Evolutionary conservation across 2,888 invertebrate genomes (phyloP), one percentile per base, ranked within the genome.

Genomic region (Poecilobothrus nobilitatus): DNA sequence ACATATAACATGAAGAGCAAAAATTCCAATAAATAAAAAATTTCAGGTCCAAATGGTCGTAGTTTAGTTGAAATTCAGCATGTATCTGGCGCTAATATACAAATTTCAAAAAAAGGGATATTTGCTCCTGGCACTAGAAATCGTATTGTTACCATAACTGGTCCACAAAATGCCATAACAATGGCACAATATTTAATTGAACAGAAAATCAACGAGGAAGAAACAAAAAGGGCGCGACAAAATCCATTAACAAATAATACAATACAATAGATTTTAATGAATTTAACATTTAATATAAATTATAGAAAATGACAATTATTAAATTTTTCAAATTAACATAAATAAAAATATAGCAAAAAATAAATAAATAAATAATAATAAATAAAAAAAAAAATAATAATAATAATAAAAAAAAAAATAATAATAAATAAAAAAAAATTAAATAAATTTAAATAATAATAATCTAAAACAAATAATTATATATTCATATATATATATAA

Each of bases 81-180:
- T 85, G 88, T 91, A 85, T 95, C 95, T 81, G 95, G 96, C 83
- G 95, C 97, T 83, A 95, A 92, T 86, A 95, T 97, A 84, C 96
- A 97, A 86, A 97, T 97, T 85, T 95, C 95, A 76, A 97, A 97
- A 88, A 97, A 97, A 86, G 96, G 96, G 82, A 94, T 93, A 80
- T 97, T 94, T 86, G 94, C 95, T 78, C 96, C 97, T 75, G 96
- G 96, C 84, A 97, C 96, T 75, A 91, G 95, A 83, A 96, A 97
- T 87, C 91, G 97, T 81, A 94, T 96, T 84, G 97, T 97, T 76
- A 95, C 96, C 83, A 95, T 97, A 84, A 91, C 92, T 78, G 97
- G 97, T 83, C 88, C 89, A 79, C 88, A 90, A 79, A 89, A 88
- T 83, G 91, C 94, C 84, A 95, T 97, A 84, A 87, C 87, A 82